Conservation (phyloP, 2,888 invertebrate species). For the Torymus auratus region DNA sequence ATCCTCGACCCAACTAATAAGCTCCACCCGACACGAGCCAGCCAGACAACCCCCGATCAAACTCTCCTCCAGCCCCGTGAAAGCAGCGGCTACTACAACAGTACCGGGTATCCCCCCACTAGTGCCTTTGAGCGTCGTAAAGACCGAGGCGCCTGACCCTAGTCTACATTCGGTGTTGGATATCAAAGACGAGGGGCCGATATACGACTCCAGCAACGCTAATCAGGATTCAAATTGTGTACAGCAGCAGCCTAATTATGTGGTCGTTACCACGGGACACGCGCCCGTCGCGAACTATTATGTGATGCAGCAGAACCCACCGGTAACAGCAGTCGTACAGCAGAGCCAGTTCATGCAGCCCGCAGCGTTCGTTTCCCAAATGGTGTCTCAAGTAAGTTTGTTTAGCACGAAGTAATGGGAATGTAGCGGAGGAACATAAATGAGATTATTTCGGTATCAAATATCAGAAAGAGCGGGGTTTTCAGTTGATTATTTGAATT, state of each 20-base stretch:
- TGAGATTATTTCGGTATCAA: too few species aligned
- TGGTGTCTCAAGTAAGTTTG: slow-evolving; percentile 47
- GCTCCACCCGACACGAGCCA: too few species aligned
- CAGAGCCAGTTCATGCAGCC: slow-evolving; percentile 60
- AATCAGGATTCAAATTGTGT: slow-evolving; percentile 2
- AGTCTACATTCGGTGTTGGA: slow-evolving; percentile 72
- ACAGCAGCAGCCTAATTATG: slow-evolving; percentile 63
- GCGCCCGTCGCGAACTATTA: slow-evolving; percentile 65
- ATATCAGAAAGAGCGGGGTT: not conserved
- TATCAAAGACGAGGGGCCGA: slow-evolving; percentile 72
- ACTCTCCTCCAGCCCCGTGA: too few species aligned
- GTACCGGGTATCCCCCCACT: not conserved
- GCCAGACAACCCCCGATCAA: too few species aligned
- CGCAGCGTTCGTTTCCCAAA: slow-evolving; percentile 50
- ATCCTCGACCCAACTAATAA: too few species aligned
- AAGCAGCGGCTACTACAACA: not conserved
- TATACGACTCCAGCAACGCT: slow-evolving; percentile 60
- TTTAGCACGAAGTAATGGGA: too few species aligned
- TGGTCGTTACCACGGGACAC: slow-evolving; percentile 62
- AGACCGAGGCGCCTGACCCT: slow-evolving; percentile 62
- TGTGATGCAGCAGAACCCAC: slow-evolving; percentile 64
- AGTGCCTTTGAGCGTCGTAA: slow-evolving; percentile 47
- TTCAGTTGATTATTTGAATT: not conserved
- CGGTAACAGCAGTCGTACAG: slow-evolving; percentile 57
- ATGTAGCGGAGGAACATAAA: too few species aligned